Percentiles rank a stretch among this genome's conserved stretches.
Evolutionary conservation across 1,140 invertebrate genomes (phyloP).

Genomic region (Drosophila guanche): DNA sequence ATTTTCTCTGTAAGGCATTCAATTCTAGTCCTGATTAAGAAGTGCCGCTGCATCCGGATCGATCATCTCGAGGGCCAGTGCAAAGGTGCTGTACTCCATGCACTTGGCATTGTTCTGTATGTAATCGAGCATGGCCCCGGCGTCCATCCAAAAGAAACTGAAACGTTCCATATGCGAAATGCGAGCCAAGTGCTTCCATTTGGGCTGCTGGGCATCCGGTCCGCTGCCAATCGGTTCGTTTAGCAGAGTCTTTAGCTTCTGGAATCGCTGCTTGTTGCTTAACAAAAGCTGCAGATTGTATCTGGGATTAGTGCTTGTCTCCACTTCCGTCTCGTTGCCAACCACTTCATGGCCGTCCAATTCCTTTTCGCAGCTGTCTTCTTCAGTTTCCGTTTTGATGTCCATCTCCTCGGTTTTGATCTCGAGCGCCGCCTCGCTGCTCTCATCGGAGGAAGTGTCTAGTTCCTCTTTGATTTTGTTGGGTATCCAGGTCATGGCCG

Average conservation of each 20-base stretch:
- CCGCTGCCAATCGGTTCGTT: conserved; percentile 25
- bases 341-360: too few species aligned
- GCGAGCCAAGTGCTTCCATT: conserved; percentile 64
- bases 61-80: conserved; percentile 23
- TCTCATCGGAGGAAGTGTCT: conserved; percentile 66
- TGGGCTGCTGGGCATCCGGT: conserved; percentile 14
- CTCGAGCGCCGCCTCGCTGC: conserved; percentile 46
- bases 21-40: conserved; percentile 21
- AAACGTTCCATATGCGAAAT: conserved; percentile 43
- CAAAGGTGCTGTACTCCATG: conserved; percentile 45
- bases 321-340: not conserved
- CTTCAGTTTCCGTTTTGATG: conserved; percentile 50
- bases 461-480: conserved; percentile 64
- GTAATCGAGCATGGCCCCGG: conserved; percentile 62
- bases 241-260: conserved; percentile 37
- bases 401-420: conserved; percentile 38
- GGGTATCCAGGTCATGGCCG: conserved; percentile 72
- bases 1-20: not conserved
- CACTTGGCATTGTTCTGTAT: conserved; percentile 49
- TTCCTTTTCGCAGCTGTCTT: conserved; percentile 3
- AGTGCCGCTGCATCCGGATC: conserved; percentile 32
- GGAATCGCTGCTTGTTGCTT: conserved; percentile 30
- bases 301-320: not conserved
- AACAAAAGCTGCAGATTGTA: conserved; percentile 38
- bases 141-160: conserved; percentile 56